These are phyloP conservation scores for Phyllotreta striolata DNA, from an alignment of 2,888 invertebrate species.

Conservation along the genomic window DNA sequence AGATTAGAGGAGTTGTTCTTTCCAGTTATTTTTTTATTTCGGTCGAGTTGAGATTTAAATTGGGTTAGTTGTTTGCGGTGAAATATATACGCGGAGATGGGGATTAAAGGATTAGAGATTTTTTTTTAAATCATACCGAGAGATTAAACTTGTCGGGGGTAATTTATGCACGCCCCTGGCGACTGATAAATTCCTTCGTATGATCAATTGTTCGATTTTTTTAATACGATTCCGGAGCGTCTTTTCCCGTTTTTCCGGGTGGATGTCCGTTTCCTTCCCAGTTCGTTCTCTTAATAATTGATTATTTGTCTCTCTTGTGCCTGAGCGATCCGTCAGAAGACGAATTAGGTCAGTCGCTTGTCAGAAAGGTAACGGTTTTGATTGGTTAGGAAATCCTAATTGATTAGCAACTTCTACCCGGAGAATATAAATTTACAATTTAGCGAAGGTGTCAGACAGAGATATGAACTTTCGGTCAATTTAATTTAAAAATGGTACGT, in stretches of 20 bases:
- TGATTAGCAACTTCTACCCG: constrained; percentile 21
- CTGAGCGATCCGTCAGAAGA: constrained; percentile 8
- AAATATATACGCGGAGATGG: constrained; percentile 4
- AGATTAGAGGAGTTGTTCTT: constrained; percentile 23
- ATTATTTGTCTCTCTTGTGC: constrained; percentile 10
- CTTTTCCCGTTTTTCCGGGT: neutral
- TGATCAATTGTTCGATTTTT: neutral
- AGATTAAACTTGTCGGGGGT: too few species aligned
- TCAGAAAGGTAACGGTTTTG: constrained; percentile 26
- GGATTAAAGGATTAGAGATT: constrained; percentile 4
- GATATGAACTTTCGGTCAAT: neutral
- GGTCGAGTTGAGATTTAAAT: constrained; percentile 17
- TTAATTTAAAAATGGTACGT: too few species aligned
- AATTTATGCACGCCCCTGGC: too few species aligned
- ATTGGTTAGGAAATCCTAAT: constrained; percentile 26
- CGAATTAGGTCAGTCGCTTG: constrained; percentile 24
- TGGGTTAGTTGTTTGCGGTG: constrained; percentile 21
- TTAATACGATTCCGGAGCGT: neutral
- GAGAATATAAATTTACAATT: constrained; percentile 9
- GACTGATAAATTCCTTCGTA: too few species aligned
- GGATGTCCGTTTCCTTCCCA: neutral
- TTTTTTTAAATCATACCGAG: too few species aligned
- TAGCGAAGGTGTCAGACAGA: neutral
- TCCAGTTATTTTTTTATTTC: constrained; percentile 13
- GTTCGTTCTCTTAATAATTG: constrained; percentile 10